These are phyloP conservation scores for Ptychadena robeensis DNA, from an alignment of 2,797 vertebrate species.

Conservation along the genomic window DNA sequence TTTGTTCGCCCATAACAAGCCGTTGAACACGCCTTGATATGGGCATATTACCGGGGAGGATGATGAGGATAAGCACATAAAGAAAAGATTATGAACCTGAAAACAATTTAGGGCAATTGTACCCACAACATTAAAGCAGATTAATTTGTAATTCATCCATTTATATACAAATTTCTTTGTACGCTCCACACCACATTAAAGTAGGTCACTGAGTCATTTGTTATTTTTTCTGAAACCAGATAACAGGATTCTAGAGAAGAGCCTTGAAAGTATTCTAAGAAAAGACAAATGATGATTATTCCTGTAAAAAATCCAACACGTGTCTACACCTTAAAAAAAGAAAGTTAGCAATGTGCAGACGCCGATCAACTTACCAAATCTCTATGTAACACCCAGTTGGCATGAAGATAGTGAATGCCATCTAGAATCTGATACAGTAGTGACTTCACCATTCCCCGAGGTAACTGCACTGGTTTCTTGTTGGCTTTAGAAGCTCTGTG, in stretches of 20 bases:
- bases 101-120: no score
- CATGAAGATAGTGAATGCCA: constrained; percentile 99
- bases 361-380: constrained; percentile 89
- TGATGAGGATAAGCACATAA: no score
- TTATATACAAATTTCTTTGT: not conserved
- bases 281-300: not conserved
- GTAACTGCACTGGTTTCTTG: constrained; percentile 99
- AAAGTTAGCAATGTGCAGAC: not conserved
- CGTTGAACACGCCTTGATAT: no score
- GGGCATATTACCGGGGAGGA: no score
- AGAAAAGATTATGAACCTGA: no score
- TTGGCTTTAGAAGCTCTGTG: constrained; percentile 99
- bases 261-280: not conserved
- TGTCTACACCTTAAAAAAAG: not conserved
- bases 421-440: constrained; percentile 99
- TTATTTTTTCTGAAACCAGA: not conserved
- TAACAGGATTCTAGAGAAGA: not conserved
- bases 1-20: no score
- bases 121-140: not conserved
- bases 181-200: not conserved
- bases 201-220: not conserved
- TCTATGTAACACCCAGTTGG: constrained; percentile 99
- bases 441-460: constrained; percentile 99
- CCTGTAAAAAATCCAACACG: not conserved
- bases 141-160: not conserved